Base-by-base conservation (phyloP, 2,113 vertebrate genomes). In the Colinus virginianus region DNA sequence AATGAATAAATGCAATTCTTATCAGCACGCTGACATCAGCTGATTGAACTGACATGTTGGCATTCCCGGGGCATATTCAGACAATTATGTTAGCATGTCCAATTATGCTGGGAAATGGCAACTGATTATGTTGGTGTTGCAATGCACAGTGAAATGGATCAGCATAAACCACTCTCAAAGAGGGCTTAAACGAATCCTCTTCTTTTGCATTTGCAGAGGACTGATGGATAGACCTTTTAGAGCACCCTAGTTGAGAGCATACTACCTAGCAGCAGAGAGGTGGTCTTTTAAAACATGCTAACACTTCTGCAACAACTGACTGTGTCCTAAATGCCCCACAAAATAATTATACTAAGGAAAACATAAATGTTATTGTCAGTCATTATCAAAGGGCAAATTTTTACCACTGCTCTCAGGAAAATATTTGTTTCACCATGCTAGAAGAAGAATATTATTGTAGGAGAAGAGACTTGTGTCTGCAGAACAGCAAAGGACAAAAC, bases 1-100 rank as follows among this genome's bases (percentile, higher is more conserved):
- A 92, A 82, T 19, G 46, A 94, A 70, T 51, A 90, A 76, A 88
- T 30, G 20, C 9, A 76, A 74, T 77, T 72, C 84, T 85, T 89
- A 80, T 59, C 61, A 74, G 59, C 68, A 67, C 2, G 1, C 68
- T 88, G 43, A 72, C 70, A 63, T 78, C 59, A 82, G 49, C 40
- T 67, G 78, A 90, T 82, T 76, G 42, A 87, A 49, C 63, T 2
- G 4, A 55, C n/a, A 38, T 16, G 34, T 5, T 63, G 78, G 78
- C 28, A 56, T 89, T 83, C 5, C 1, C 46, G 45, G 70, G 49
- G 42, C 6, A 74, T 51, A 63, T 49, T 69, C 63, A 49, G 45
- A 62, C 84, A 83, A 70, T 67, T 72, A 42, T 9, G 3, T 82
- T 62, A 82, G 19, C 25, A 20, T 4, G 2, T 69, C 72, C 55